Base-by-base conservation (phyloP, 1,140 invertebrate species). In the Armadillidium nasatum region DNA sequence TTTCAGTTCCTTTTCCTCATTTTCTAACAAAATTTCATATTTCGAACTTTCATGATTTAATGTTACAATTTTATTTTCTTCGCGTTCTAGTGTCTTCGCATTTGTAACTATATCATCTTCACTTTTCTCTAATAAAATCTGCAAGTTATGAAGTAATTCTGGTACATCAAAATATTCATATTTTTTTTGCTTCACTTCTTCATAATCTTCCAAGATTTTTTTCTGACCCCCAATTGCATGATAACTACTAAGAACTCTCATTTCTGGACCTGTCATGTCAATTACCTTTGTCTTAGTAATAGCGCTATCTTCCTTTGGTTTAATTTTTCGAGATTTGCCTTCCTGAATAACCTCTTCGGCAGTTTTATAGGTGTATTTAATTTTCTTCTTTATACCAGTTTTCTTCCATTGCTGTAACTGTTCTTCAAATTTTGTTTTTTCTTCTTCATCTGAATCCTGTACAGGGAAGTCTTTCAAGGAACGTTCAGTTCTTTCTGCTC, bases 251-350 rank as follows among this genome's bases (percentile, higher is more conserved):
- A 99, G 87, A 45, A 99, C 92, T 81, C 94, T 89, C 83, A 94
- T 91, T 84, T 98, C 94, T 0, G 93, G 94, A 4, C 96, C 97
- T 50, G 96, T 98, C 94, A 99, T 95, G 84, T 99, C 97, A 78
- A 99, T 99, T 7, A 99, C 96, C 83, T 98, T 96, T n/a, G 96
- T 94, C 84, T 93, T 94, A 68, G 89, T 78, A 23, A 80, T 81
- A 66, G 79, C 80, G 71, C 78, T 83, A 60, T 76, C 76, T 70
- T 78, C 73, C 7, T 73, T 73, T 4, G 72, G 76, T 23, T 76
- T 78, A 7, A 80, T 67, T 75, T 79, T 80, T 43, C 78, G 76
- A 44, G 60, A 79, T 44, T 80, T 78, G 60, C 82, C 91, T 87
- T 95, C 91, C 85, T 95, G 91, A 71, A 97, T 90, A 71, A 98